Conservation (phyloP, 1,140 invertebrate species). For the Myzus persicae region DNA sequence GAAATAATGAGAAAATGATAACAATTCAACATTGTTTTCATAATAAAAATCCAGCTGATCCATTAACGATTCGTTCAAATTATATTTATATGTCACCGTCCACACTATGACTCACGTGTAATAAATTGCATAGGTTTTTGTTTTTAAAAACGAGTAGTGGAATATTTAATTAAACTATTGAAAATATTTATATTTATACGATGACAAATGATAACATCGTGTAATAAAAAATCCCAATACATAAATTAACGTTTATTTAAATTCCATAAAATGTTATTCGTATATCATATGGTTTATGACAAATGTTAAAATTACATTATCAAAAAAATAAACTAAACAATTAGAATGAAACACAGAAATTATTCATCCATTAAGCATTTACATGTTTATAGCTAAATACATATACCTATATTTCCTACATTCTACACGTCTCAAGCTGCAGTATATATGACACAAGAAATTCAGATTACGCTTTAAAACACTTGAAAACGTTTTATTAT, state of each 20-base stretch:
- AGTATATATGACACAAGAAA: neutral
- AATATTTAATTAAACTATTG: neutral
- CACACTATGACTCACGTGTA: neutral
- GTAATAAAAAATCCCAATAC: neutral
- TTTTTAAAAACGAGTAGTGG: neutral
- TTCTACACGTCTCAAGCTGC: neutral
- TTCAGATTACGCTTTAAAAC: neutral
- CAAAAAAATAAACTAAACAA: neutral
- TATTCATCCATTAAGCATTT: too few species aligned
- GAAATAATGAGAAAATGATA: too few species aligned
- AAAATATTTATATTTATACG: neutral
- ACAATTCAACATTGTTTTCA: too few species aligned
- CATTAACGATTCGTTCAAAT: too few species aligned
- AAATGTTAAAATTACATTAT: too few species aligned
- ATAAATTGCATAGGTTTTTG: neutral
- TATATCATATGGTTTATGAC: too few species aligned
- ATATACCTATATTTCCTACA: too few species aligned
- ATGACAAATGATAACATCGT: neutral
- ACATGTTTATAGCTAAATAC: neutral
- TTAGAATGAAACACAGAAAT: neutral
- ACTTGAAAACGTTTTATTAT: neutral
- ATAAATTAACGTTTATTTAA: neutral
- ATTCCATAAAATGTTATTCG: too few species aligned
- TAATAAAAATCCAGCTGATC: too few species aligned
- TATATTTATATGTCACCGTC: neutral